Evolutionary conservation across 53 echinoderm and acorn worm genomes (phyloP), one percentile per base, ranked within the genome.

Genomic region (Zoroaster sp.): DNA sequence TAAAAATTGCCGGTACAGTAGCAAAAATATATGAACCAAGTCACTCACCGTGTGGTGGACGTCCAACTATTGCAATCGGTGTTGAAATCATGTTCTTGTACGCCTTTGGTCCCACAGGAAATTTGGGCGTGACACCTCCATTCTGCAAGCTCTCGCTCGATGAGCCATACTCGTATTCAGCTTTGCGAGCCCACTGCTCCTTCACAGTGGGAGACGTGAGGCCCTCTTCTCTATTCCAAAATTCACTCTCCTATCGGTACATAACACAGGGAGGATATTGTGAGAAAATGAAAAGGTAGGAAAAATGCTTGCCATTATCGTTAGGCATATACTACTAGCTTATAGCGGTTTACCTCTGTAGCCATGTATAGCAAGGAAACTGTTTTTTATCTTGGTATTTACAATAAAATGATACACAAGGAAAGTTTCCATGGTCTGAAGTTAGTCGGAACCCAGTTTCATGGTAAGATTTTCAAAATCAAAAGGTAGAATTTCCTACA

Each of bases 171-270:
- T 95, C 96, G 42, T 76, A 83, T 51, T 89, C 83, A 31, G 52
- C 51, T 89, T 78, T 67, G 14, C 69, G 78, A 45, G 80, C 51
- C 66, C 73, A 80, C n/a, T 88, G 73, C 59, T 91, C 80, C 42
- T 90, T 90, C 34, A 40, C 72, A 20, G 89, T 88, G 12, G 88
- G 94, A 33, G 93, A 92, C 40, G 90, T 95, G 5, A 97, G 82
- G 5, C 95, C 97, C 12, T 90, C 86, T 18, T 43, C 69, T 18
- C 92, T 41, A 47, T 92, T 93, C 97, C 97, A 97, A 67, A 72
- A 95, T 72, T 95, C 90, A 66, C 40, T 95, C 69, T 97, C 97
- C 97, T 97, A 74, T n/a, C n/a, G n/a, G n/a, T n/a, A n/a, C n/a
- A n/a, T 4, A 55, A 71, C 15, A 69, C 13, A 46, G 20, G 3